Conservation (phyloP, 2,797 vertebrate species). For the Liasis olivaceus region DNA sequence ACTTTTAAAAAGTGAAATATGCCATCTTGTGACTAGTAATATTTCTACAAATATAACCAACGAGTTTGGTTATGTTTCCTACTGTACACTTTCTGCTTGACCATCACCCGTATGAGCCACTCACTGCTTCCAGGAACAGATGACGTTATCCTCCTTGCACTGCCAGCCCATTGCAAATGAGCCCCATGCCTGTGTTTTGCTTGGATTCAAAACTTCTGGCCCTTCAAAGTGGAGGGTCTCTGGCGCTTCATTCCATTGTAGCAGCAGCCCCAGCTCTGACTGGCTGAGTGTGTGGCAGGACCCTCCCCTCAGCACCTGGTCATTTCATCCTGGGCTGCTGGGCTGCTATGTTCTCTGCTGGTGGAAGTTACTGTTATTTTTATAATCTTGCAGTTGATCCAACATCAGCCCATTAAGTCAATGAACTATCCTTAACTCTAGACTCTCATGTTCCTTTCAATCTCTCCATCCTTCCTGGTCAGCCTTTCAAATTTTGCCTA, state of each 20-base stretch:
- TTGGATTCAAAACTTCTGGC: neutral
- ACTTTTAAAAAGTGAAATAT: slow-evolving; percentile 65
- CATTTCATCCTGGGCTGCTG: neutral
- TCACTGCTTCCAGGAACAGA: neutral
- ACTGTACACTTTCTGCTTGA: slow-evolving; percentile 15
- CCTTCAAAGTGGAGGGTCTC: neutral
- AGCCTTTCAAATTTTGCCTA: neutral
- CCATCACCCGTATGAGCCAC: neutral
- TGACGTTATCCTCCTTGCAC: neutral
- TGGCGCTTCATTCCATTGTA: neutral
- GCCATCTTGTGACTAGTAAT: slow-evolving; percentile 64
- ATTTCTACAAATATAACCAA: slow-evolving; percentile 55
- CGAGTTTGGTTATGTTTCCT: slow-evolving; percentile 33
- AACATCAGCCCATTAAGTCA: neutral
- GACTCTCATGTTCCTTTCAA: neutral
- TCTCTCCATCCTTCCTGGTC: neutral
- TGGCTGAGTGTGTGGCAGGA: neutral
- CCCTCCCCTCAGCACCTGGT: neutral
- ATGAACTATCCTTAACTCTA: neutral
- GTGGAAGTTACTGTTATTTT: neutral
- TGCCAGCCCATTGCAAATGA: neutral
- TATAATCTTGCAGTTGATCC: neutral
- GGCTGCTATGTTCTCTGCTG: neutral
- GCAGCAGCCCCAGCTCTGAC: neutral
- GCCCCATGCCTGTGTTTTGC: neutral